Evolutionary conservation across 1,140 invertebrate species (phyloP), one percentile per base, ranked within the genome.

Genomic region (Muscidifurax raptorellus): DNA sequence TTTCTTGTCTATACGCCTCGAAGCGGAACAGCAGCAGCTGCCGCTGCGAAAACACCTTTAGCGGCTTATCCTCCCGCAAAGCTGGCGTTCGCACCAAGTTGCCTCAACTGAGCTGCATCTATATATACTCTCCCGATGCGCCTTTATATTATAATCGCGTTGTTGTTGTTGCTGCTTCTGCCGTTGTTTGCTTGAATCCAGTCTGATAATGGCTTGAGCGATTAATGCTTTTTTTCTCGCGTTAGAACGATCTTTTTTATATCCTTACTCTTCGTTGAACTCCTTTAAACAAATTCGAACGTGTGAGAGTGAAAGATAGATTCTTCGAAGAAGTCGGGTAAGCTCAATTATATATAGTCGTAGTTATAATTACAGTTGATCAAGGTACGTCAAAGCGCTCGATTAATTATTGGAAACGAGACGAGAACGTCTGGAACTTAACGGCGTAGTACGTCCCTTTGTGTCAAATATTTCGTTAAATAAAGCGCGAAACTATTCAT

Each of bases 1-100:
- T 79, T 84, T 80, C 78, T 80, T 71, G 64, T 67, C 36, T 59
- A 59, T 71, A 71, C 67, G 67, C 67, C 27, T 30, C 30, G 67
- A n/a, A 71, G 67, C 27, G 67, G 30, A 30, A 71, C 27, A n/a
- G 12, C 67, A 59, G 18, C 27, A 59, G 2, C 30, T 40, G 28
- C 27, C 22, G 36, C 13, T 69, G 44, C 47, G 18, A 78, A 85
- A 85, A 81, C 40, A 85, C 84, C 84, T 85, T 85, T 76, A 81
- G 36, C 59, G 30, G 84, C 25, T 85, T 85, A 85, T 85, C 79
- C 28, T 75, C 30, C 13, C 32, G 25, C 18, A 66, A 77, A 83
- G 83, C 69, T 66, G 67, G 3, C 36, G 59, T 30, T 67, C 22
- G 6, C 40, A 7, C 67, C 77, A 59, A 72, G 52, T 75, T 64